Base-by-base conservation (phyloP, 2,797 vertebrate genomes). In the Kryptopterus vitreolus region DNA sequence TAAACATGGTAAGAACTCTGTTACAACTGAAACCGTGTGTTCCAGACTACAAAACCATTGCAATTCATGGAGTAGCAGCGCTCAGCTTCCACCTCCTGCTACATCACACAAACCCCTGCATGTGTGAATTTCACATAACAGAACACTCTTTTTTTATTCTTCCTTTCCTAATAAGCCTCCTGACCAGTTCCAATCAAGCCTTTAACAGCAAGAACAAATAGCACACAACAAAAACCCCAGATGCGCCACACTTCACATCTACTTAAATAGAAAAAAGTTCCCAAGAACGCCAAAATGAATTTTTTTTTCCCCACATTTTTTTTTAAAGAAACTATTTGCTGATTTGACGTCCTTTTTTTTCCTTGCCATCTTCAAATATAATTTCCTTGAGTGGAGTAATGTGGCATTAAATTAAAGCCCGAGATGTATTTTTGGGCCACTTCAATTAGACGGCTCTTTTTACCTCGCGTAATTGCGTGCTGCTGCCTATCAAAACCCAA, bases 381-480 rank as follows among this genome's bases (percentile, higher is more conserved):
- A 26, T 71, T 48, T 53, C 3, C 48, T 71, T 29, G 31, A 33
- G 48, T 20, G 6, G 48, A 71, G 16, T 71, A 71, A 71, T 71
- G 48, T 71, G 69, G 48, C 48, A 53, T 53, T 71, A 71, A 71
- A 71, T 53, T 71, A 71, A 71, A 71, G 18, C 48, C n/a, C 0
- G 29, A 33, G 69, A 33, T n/a, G 48, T 33, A 53, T 70, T 70
- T 68, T 52, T 70, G 26, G 48, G 38, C 38, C 68, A 50, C 3
- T 11, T 4, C 26, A 52, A 70, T 70, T 70, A 22, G 18, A 20
- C 24, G 11, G 29, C 8, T 52, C 15, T 70, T 31, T 53, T 31
- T 52, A 29, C 26, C 4, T 26, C 18, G 16, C 10, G 22, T 71
- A 71, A 71, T 71, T 53, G 52, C 69, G 22, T 53, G 22, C 26